phyloP scores from a whole-genome alignment of 2,888 invertebrate species.

The Anaspis maculata region DNA sequence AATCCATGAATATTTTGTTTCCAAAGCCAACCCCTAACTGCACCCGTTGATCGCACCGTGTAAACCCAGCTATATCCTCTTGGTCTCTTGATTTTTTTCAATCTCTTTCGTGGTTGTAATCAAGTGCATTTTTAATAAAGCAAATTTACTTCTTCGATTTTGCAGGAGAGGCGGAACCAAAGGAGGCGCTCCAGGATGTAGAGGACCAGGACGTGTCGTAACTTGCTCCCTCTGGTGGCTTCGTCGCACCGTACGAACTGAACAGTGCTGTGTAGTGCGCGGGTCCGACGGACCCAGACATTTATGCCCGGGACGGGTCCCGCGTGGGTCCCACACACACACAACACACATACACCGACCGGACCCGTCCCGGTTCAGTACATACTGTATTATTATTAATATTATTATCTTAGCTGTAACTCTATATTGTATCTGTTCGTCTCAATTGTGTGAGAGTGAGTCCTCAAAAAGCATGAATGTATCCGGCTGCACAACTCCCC shows the following conservation, averaged over 20 bases:
- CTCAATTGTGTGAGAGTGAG: constrained; percentile 15
- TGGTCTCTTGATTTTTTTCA: too few relatives aligned
- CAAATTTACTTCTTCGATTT: too few relatives aligned
- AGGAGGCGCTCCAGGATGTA: constrained; percentile 85
- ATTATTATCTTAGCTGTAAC: constrained; percentile 35
- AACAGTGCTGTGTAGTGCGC: constrained; percentile 33
- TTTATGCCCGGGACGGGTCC: constrained; percentile 9
- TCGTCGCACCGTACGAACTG: constrained; percentile 20
- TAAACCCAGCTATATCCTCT: too few relatives aligned
- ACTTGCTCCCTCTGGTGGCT: constrained; percentile 36
- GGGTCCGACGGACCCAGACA: constrained; percentile 13
- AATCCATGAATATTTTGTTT: too few relatives aligned
- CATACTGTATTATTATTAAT: constrained; percentile 41
- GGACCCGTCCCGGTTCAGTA: constrained; percentile 25
- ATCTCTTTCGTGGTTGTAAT: too few relatives aligned
- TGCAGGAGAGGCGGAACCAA: constrained; percentile 81
- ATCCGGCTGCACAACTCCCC: constrained; percentile 3
- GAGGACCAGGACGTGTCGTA: constrained; percentile 96
- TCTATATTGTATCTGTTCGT: constrained; percentile 30
- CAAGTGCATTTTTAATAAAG: too few relatives aligned
- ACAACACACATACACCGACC: too few relatives aligned
- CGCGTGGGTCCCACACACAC: too few relatives aligned
- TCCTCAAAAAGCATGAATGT: constrained; percentile 22
- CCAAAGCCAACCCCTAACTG: too few relatives aligned
- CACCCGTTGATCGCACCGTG: too few relatives aligned